Evolutionary conservation across 2,888 invertebrate species (phyloP).

Genomic region (Hesperia comma): DNA sequence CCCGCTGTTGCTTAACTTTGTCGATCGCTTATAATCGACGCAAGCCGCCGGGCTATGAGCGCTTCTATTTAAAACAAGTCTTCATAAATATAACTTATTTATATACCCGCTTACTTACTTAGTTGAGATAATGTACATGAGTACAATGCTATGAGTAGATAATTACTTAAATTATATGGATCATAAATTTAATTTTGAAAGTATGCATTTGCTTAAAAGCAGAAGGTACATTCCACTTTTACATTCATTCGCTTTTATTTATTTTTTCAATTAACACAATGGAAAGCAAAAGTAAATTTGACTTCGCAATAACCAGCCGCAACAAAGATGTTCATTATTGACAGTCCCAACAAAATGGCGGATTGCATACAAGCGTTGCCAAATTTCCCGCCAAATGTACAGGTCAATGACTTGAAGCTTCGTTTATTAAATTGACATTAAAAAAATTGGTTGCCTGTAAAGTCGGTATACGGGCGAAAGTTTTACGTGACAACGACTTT

Average conservation of each 20-base stretch:
- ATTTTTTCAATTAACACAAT: constrained; percentile 28
- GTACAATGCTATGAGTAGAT: too few species aligned
- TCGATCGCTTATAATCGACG: too few species aligned
- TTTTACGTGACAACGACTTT: too few species aligned
- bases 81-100: too few species aligned
- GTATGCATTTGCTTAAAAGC: constrained; percentile 12
- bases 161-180: constrained; percentile 13
- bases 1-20: too few species aligned
- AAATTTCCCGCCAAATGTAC: constrained; percentile 22
- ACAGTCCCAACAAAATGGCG: constrained; percentile 25
- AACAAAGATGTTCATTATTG: constrained; percentile 31
- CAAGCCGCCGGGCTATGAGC: too few species aligned
- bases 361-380: constrained; percentile 28
- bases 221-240: not conserved
- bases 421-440: constrained; percentile 28
- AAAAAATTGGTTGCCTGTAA: too few species aligned
- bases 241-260: constrained; percentile 16
- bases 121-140: too few species aligned
- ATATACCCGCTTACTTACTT: too few species aligned
- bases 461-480: too few species aligned
- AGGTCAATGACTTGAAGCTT: constrained; percentile 23
- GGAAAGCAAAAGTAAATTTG: constrained; percentile 26
- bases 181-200: constrained; percentile 22
- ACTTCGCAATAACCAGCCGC: constrained; percentile 18
- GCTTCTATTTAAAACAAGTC: too few species aligned